Conservation (phyloP, 2,888 invertebrate genomes). For the Drosophila mercatorum region DNA sequence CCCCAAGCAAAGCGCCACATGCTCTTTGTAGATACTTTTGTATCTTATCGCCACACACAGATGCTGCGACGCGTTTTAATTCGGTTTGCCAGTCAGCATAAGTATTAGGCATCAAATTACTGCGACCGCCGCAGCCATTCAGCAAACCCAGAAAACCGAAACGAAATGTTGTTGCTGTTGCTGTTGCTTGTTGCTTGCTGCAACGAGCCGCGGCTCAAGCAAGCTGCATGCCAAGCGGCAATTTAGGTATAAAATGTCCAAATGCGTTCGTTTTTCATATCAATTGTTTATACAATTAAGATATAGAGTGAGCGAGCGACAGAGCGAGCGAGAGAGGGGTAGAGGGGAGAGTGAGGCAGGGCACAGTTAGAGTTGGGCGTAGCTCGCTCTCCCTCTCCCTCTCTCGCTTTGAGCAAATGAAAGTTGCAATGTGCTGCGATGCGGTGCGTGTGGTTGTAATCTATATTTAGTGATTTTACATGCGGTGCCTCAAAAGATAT, state of each 20-base stretch:
- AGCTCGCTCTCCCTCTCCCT: slow-evolving; percentile 1
- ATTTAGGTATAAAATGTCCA: slow-evolving; percentile 79
- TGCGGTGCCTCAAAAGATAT: slow-evolving; percentile 76
- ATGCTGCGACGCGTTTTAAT: slow-evolving; percentile 41
- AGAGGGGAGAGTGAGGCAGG: neutral
- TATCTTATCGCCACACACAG: slow-evolving; percentile 53
- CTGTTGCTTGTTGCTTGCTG: slow-evolving; percentile 18
- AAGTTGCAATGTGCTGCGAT: slow-evolving; percentile 73
- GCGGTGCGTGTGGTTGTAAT: slow-evolving; percentile 82
- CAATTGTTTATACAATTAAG: slow-evolving; percentile 74
- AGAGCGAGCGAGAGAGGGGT: neutral
- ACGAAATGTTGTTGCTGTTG: slow-evolving; percentile 49
- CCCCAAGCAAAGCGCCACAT: slow-evolving; percentile 42
- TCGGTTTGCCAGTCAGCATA: slow-evolving; percentile 42
- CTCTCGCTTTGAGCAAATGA: slow-evolving; percentile 53
- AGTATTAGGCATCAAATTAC: slow-evolving; percentile 71
- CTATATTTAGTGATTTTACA: slow-evolving; percentile 81
- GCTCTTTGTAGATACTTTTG: slow-evolving; percentile 46
- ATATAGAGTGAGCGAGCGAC: slow-evolving; percentile 11
- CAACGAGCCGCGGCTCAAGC: slow-evolving; percentile 50
- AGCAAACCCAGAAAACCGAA: slow-evolving; percentile 78
- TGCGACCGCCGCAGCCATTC: slow-evolving; percentile 64
- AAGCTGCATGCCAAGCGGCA: slow-evolving; percentile 68
- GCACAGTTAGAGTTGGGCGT: slow-evolving; percentile 2
- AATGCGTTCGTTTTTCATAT: slow-evolving; percentile 72